These are phyloP conservation scores for Nyctibius bracteatus DNA, from an alignment of 2,113 vertebrate genomes.

Conservation along the genomic window DNA sequence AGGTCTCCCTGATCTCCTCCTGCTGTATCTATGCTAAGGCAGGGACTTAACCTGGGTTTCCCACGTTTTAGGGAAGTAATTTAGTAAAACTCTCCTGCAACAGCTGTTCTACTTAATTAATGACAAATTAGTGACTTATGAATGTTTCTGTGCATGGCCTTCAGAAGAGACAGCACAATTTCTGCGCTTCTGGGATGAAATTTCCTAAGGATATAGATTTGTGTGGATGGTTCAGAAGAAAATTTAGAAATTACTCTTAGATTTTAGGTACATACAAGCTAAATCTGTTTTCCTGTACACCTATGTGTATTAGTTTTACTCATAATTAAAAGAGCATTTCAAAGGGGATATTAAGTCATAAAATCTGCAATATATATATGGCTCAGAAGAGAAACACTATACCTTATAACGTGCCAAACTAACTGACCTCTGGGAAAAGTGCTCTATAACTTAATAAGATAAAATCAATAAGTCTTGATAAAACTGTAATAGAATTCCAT, in stretches of 20 bases:
- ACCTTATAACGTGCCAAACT: background rate
- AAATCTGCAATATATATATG: background rate
- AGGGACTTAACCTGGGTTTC: background rate
- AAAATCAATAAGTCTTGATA: conserved; percentile 34
- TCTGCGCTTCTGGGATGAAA: background rate
- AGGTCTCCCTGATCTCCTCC: accelerated
- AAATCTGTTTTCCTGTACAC: background rate
- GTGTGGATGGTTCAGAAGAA: background rate
- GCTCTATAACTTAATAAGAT: background rate
- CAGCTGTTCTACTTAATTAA: background rate
- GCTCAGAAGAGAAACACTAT: background rate
- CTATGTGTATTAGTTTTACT: background rate
- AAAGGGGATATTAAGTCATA: background rate
- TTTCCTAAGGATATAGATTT: background rate
- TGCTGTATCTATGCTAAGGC: background rate
- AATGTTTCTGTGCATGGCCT: background rate
- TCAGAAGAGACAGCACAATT: background rate
- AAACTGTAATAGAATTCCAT: conserved; percentile 17
- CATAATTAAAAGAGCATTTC: background rate
- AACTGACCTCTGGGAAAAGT: background rate
- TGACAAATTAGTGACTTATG: background rate
- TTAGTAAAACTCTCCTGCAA: background rate
- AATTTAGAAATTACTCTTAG: background rate
- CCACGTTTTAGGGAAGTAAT: background rate
- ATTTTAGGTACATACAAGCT: background rate